phyloP scores from a whole-genome alignment of 2,888 invertebrate genomes.

The Acrobasis repandana region DNA sequence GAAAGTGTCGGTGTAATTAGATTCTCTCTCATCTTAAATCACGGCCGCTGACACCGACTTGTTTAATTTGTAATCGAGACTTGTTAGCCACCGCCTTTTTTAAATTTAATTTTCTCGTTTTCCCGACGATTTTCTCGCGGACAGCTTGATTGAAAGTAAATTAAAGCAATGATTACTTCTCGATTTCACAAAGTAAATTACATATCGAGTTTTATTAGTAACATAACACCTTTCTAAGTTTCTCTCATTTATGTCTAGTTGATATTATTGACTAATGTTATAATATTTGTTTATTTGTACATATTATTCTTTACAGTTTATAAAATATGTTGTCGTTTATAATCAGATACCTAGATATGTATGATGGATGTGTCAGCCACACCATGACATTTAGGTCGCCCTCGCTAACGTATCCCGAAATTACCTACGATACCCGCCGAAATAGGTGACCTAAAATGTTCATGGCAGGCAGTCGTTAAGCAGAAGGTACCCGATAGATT shows the following conservation, averaged over 20 bases:
- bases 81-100: slow-evolving; percentile 74
- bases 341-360: not conserved
- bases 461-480: not conserved
- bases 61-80: slow-evolving; percentile 82
- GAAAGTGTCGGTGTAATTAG: slow-evolving; percentile 77
- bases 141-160: slow-evolving; percentile 66
- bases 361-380: not conserved
- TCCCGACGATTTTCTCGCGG: slow-evolving; percentile 51
- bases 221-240: slow-evolving; percentile 10
- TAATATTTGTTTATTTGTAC: too few species aligned
- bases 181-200: slow-evolving; percentile 37
- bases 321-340: not conserved
- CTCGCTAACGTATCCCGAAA: not conserved
- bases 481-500: too few species aligned
- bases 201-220: slow-evolving; percentile 24
- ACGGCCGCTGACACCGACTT: slow-evolving; percentile 69
- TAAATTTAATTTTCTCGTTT: slow-evolving; percentile 70
- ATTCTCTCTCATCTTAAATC: slow-evolving; percentile 80
- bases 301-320: too few species aligned
- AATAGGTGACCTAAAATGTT: not conserved
- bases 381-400: not conserved
- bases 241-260: slow-evolving; percentile 4
- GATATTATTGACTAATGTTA: not conserved
- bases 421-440: not conserved
- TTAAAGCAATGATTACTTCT: slow-evolving; percentile 48